phyloP scores from a whole-genome alignment of 2,888 invertebrate genomes.

The Holacanthella duospinosa region DNA sequence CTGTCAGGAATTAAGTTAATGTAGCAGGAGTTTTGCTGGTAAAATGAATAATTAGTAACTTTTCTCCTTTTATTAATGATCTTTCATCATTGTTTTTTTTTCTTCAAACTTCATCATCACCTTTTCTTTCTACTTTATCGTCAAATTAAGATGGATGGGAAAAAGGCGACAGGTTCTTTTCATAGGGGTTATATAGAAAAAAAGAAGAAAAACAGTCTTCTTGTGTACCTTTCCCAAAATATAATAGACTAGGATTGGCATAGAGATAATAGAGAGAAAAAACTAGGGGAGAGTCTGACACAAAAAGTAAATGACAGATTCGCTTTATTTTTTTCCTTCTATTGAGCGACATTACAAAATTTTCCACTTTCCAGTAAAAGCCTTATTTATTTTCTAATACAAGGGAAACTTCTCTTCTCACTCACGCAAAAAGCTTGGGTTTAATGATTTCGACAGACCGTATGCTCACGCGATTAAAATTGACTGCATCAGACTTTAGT shows the following conservation, averaged over 20 bases:
- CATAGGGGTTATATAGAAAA: not conserved
- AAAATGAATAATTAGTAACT: no score
- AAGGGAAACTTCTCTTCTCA: no score
- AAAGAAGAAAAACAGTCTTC: not conserved
- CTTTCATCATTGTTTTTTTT: not conserved
- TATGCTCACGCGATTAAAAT: no score
- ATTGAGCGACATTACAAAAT: not conserved
- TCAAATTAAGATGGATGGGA: not conserved
- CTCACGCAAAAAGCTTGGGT: no score
- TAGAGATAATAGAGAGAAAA: not conserved
- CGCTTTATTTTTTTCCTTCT: not conserved
- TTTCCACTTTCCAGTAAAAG: not conserved
- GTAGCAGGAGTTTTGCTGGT: no score
- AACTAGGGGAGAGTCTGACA: not conserved
- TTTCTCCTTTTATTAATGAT: not conserved
- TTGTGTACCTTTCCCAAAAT: not conserved
- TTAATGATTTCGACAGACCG: no score
- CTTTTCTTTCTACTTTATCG: not conserved
- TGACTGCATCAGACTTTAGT: no score
- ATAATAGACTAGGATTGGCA: not conserved
- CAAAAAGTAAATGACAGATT: not conserved
- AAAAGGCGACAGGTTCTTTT: no score
- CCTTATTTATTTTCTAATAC: no score
- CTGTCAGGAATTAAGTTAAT: no score
- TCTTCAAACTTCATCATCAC: not conserved